phyloP scores from a whole-genome alignment of 1,140 invertebrate genomes.

The Diuraphis noxia region DNA sequence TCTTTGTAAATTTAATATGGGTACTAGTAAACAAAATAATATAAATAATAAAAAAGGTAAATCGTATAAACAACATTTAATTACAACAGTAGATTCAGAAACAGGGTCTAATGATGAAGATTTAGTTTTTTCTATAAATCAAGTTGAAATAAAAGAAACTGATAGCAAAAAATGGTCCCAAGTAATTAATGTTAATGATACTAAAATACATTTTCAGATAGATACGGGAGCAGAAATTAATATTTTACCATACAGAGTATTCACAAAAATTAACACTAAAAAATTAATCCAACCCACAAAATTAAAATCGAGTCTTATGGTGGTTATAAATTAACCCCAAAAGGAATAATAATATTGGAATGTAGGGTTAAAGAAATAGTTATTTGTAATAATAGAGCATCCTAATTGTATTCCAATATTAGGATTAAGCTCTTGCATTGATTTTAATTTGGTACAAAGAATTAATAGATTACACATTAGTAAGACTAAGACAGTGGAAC shows the following conservation, averaged over 20 bases:
- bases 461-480: too few relatives aligned
- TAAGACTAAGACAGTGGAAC: background rate
- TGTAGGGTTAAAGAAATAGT: conserved; percentile 9
- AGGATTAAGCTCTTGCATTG: background rate
- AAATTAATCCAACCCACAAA: background rate
- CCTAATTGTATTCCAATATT: conserved; percentile 19
- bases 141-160: background rate
- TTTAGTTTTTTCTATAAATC: background rate
- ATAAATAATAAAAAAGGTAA: conserved; percentile 6
- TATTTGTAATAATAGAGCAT: conserved; percentile 3
- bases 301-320: conserved; percentile 9
- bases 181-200: conserved; percentile 23
- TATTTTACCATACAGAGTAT: background rate
- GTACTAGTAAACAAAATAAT: background rate
- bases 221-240: conserved; percentile 31
- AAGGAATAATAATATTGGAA: conserved; percentile 4
- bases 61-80: background rate
- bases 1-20: background rate
- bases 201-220: background rate
- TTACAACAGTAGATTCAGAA: background rate
- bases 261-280: background rate
- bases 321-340: conserved; percentile 6
- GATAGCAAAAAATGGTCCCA: background rate
- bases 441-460: background rate
- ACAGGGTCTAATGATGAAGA: background rate